Evolutionary conservation across 2,797 vertebrate species (phyloP).

Genomic region (Galagoides demidoff): DNA sequence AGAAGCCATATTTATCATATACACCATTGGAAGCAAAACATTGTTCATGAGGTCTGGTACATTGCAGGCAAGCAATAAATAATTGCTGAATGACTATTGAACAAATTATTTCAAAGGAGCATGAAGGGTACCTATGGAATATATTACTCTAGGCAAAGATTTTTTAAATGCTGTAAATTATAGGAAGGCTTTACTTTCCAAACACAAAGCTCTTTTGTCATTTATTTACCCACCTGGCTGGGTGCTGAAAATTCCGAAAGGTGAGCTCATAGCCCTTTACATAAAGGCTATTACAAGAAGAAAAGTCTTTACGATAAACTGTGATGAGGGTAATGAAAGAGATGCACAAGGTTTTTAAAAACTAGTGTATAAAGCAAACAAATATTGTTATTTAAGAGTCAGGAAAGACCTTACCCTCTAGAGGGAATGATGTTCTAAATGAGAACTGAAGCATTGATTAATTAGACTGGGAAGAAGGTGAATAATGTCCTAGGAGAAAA

Average conservation of each 20-base stretch:
- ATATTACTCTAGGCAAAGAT: neutral
- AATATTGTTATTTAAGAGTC: neutral
- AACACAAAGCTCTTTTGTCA: neutral
- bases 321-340: neutral
- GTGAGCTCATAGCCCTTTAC: neutral
- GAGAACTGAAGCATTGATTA: neutral
- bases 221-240: neutral
- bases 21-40: neutral
- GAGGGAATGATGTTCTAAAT: neutral
- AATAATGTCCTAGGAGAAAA: neutral
- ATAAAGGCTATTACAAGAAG: neutral
- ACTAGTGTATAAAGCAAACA: neutral
- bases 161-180: neutral
- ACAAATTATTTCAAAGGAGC: neutral
- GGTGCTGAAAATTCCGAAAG: neutral
- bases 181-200: neutral
- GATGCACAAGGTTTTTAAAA: neutral
- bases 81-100: constrained; percentile 36
- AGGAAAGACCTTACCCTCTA: neutral
- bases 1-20: neutral
- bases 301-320: neutral
- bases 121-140: neutral
- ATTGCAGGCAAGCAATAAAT: neutral
- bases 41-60: neutral
- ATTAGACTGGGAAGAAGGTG: neutral